Base-by-base conservation (phyloP, 2,113 vertebrate genomes). In the Talpa occidentalis region DNA sequence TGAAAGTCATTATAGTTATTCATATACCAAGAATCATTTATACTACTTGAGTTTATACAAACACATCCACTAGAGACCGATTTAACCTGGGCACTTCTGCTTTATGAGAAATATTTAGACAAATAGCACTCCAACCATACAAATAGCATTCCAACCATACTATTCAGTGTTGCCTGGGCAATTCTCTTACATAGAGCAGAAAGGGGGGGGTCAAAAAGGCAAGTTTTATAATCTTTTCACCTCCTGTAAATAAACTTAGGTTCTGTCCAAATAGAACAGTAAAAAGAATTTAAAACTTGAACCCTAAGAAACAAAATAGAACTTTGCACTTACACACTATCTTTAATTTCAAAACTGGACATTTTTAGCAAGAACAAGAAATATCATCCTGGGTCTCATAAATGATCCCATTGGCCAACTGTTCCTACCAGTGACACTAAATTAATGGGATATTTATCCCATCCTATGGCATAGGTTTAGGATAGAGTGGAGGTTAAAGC, bases 31-130 rank as follows among this genome's bases (percentile, higher is more conserved):
- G 82, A 82, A 47, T 88, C 79, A 93, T 70, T 93, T 91, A 19
- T 24, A 40, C 5, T 40, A 64, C 84, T 91, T 79, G 64, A 91
- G 93, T 82, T 95, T 21, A 69, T 49, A 95, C 60, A 79, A 89
- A 91, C 84, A 94, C 78, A 79, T 44, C 11, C 47, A 69, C 42
- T 56, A 28, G 21, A 91, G 49, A 96, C 37, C 11, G 44, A 91
- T 5, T 81, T 91, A 82, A 88, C 73, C 69, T 40, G 42, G 32
- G 82, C 19, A n/a, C 59, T 72, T 92, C 54, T 54, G 10, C 37
- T 69, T 60, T 44, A 66, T 76, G 90, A 30, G 35, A 85, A 37
- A 30, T n/a, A 32, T 37, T 72, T 62, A 73, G 47, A 96, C 44
- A 79, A 85, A 84, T 1, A 78, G 49, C 0, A 1, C 16, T 96